Evolutionary conservation across 1,140 invertebrate species (phyloP).

Genomic region (Dufourea novaeangliae): DNA sequence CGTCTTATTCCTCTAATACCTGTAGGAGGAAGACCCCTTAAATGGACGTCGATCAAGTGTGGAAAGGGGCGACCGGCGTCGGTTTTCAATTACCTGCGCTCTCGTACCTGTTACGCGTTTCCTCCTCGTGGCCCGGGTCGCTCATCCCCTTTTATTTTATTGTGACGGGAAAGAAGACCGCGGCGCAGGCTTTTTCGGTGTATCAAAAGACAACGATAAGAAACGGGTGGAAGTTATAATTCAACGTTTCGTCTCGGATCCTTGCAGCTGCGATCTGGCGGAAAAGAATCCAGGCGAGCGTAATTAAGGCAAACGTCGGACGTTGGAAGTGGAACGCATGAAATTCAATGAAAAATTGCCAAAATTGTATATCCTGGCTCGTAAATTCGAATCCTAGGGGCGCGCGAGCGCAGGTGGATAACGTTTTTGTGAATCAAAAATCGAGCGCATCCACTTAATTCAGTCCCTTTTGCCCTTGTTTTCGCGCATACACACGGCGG

Average conservation of each 20-base stretch:
- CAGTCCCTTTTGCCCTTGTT: slow-evolving; percentile 33
- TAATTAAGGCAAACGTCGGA: slow-evolving; percentile 13
- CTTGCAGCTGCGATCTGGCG: slow-evolving; percentile 9
- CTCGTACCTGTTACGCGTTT: slow-evolving; percentile 22
- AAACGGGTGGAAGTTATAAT: background rate
- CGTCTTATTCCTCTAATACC: no score
- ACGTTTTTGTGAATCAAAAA: slow-evolving; percentile 41
- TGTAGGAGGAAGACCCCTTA: no score
- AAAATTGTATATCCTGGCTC: background rate
- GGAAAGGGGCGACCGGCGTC: slow-evolving; percentile 9
- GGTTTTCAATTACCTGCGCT: slow-evolving; percentile 58
- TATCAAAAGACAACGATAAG: background rate
- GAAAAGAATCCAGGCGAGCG: background rate
- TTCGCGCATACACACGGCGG: slow-evolving; percentile 19
- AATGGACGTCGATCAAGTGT: background rate
- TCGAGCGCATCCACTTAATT: slow-evolving; percentile 37
- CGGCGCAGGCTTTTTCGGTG: slow-evolving; percentile 19
- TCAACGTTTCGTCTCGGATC: background rate
- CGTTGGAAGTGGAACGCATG: background rate
- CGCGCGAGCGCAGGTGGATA: slow-evolving; percentile 14
- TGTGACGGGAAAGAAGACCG: background rate
- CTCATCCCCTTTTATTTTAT: slow-evolving; percentile 11
- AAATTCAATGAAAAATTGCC: background rate
- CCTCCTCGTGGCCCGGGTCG: background rate
- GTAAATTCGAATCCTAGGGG: background rate